Evolutionary conservation across 2,888 invertebrate genomes (phyloP).

Genomic region (Xiphydria camelus): DNA sequence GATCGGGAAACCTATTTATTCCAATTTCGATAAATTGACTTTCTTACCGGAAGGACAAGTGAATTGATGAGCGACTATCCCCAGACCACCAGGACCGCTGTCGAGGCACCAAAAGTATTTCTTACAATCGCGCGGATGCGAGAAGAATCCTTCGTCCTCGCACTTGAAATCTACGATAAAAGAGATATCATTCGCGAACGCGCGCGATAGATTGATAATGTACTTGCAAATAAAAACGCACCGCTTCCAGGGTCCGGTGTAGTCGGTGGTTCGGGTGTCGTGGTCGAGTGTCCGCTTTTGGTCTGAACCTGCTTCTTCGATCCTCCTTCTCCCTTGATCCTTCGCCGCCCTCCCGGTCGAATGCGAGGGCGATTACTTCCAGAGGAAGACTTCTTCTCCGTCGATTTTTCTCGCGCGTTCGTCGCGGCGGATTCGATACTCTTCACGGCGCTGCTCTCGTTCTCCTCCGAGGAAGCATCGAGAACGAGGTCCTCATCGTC

Average conservation of each 20-base stretch:
- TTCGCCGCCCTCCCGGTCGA: not conserved
- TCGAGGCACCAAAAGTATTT: slow-evolving; percentile 95
- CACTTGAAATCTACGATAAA: slow-evolving; percentile 78
- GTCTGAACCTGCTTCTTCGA: slow-evolving; percentile 28
- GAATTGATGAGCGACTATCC: slow-evolving; percentile 89
- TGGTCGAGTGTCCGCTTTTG: slow-evolving; percentile 30
- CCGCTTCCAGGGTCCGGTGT: slow-evolving; percentile 88
- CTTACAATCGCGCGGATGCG: slow-evolving; percentile 89
- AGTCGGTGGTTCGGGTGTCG: slow-evolving; percentile 82
- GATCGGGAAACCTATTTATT: too few relatives aligned
- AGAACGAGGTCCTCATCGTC: too few relatives aligned
- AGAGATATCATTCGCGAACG: not conserved
- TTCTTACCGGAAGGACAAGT: slow-evolving; percentile 83
- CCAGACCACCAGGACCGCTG: slow-evolving; percentile 84
- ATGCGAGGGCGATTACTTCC: not conserved
- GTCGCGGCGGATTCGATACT: slow-evolving; percentile 1
- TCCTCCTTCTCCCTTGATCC: slow-evolving; percentile 29
- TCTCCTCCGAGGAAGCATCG: too few relatives aligned
- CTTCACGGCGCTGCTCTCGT: slow-evolving; percentile 4
- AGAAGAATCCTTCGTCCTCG: slow-evolving; percentile 90
- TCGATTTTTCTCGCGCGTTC: slow-evolving; percentile 15
- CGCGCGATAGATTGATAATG: not conserved
- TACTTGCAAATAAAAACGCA: slow-evolving; percentile 47
- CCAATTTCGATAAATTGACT: not conserved
- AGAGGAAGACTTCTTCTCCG: slow-evolving; percentile 22